Evolutionary conservation across 2,113 vertebrate genomes (phyloP), one percentile per base, ranked within the genome.

Genomic region (Poeciliopsis prolifica): DNA sequence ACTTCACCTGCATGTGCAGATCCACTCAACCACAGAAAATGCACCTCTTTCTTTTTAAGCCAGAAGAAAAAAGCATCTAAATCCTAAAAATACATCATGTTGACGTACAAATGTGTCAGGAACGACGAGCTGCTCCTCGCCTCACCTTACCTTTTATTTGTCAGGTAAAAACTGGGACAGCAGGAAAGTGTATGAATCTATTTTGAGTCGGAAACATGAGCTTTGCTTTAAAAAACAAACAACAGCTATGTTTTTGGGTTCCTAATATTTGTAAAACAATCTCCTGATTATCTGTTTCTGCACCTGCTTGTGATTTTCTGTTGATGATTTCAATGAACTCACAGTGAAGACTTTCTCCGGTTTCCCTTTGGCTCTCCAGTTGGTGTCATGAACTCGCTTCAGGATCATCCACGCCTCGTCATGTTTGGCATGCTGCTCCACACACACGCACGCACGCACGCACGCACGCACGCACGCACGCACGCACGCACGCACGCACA

Each of bases 321-420:
- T 48, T 44, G 40, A 26, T 65, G 17, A 0, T 40, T 37, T 26
- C 15, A 0, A 35, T 42, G 10, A n/a, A 89, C 97, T 96, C 89
- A 99, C 97, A 19, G 97, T 98, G 68, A 99, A 99, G 31, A 99
- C 98, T 84, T 96, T 95, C 77, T 99, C 97, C 0, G 98, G 98
- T 78, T 97, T 90, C 0, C 98, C 98, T 76, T 97, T 98, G 8
- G 97, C 97, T 48, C 97, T 87, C 97, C 98, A 98, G 91, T 99
- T 99, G 78, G 97, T 98, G 88, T 99, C 98, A 15, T 99, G 97
- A 61, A 99, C 95, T 37, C 95, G 95, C 83, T 99, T 99, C 69
- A 99, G 96, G 78, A 99, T 97, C 98, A 99, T 99, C 98, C 98
- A 99, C 26, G 98, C 98, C 86, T 99, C 97, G 0, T 99, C 98